A percentile compares a stretch with the other conserved stretches of the same genome.
Evolutionary conservation across 2,113 vertebrate species (phyloP).

Genomic region (Halcyon senegalensis): DNA sequence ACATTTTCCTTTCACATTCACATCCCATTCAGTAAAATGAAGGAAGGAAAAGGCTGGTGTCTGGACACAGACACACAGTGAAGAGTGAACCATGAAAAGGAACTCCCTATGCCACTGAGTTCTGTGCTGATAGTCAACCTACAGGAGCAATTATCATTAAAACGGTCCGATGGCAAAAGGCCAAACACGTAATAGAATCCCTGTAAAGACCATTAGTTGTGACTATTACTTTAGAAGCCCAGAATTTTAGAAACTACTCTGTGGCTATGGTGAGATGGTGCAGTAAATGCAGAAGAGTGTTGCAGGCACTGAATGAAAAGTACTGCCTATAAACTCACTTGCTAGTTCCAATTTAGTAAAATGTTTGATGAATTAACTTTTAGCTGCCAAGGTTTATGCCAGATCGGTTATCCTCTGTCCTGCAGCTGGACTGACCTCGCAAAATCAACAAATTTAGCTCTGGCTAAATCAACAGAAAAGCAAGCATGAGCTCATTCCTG

Average conservation of each 20-base stretch:
- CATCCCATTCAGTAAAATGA: not conserved
- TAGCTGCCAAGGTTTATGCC: not conserved
- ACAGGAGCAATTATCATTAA: not conserved
- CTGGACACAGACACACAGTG: not conserved
- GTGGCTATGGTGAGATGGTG: not conserved
- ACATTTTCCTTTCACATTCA: not conserved
- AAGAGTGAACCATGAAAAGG: not conserved
- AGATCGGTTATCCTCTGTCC: not conserved
- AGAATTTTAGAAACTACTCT: not conserved
- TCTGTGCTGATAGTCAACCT: not conserved
- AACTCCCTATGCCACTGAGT: not conserved
- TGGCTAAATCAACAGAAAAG: not conserved
- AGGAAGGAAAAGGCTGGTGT: not conserved
- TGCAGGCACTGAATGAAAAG: not conserved
- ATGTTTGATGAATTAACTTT: not conserved
- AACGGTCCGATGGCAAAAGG: not conserved
- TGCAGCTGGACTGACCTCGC: not conserved
- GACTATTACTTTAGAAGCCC: not conserved
- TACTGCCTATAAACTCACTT: not conserved
- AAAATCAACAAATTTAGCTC: not conserved
- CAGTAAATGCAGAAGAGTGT: not conserved
- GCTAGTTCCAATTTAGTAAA: not conserved
- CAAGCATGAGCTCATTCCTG: not conserved
- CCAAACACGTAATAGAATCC: not conserved
- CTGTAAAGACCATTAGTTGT: not conserved